Evolutionary conservation across 2,797 vertebrate genomes (phyloP).

Genomic region (Falco peregrinus): DNA sequence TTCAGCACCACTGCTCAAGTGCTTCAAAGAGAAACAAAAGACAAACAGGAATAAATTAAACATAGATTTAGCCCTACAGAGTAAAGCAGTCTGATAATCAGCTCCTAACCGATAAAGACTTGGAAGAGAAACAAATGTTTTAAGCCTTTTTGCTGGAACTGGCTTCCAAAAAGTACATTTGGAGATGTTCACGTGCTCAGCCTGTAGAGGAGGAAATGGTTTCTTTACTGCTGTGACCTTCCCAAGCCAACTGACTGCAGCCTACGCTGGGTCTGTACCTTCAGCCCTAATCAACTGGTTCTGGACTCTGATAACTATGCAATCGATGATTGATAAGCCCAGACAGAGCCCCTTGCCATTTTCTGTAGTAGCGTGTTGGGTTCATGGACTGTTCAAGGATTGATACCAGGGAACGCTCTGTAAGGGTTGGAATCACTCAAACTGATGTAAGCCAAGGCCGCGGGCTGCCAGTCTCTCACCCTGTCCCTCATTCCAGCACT

Average conservation of each 20-base stretch:
- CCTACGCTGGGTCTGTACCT: fast-evolving
- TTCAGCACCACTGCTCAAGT: neutral
- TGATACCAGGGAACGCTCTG: neutral
- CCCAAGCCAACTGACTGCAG: neutral
- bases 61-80: neutral
- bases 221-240: neutral
- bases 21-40: neutral
- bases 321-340: fast-evolving
- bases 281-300: neutral
- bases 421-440: neutral
- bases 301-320: neutral
- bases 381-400: neutral
- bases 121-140: neutral
- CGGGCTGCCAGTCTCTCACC: neutral
- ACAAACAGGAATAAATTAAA: neutral
- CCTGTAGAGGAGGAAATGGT: neutral
- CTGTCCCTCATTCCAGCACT: neutral
- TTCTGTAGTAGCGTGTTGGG: fast-evolving
- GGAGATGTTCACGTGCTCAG: neutral
- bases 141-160: neutral
- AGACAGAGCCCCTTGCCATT: neutral
- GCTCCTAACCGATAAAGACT: neutral
- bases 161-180: neutral
- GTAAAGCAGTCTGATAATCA: neutral
- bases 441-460: no score